Percentiles rank a stretch among this genome's conserved stretches.
Conservation (phyloP, 1,140 invertebrate species). For the Aricia agestis region DNA sequence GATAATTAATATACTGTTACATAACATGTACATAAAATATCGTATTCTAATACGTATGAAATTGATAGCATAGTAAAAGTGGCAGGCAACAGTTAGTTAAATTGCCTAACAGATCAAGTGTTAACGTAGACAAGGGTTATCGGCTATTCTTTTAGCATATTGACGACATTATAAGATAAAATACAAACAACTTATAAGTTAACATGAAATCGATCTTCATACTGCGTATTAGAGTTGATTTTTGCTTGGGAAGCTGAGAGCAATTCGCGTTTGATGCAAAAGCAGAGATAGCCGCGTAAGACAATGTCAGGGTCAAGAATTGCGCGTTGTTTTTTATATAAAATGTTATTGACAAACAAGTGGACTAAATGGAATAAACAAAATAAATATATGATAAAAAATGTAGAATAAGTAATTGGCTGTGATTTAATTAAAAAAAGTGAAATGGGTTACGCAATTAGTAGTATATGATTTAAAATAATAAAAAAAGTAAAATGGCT, state of each 20-base stretch:
- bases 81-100: neutral
- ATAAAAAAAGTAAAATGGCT: neutral
- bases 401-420: neutral
- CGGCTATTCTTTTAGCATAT: constrained; percentile 1
- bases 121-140: neutral
- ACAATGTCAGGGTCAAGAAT: constrained; percentile 7
- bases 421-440: no score
- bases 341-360: constrained; percentile 12
- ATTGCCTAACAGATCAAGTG: neutral
- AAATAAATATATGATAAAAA: neutral
- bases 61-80: neutral
- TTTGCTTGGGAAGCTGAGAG: neutral
- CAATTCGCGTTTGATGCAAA: constrained; percentile 7
- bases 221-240: neutral
- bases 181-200: neutral
- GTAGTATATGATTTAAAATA: no score
- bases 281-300: neutral
- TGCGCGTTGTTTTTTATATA: neutral
- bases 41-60: neutral
- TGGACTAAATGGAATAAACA: neutral
- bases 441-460: neutral
- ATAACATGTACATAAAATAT: neutral
- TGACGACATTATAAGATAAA: constrained; percentile 6
- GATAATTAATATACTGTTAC: no score
- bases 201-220: neutral